A percentile compares a stretch with the other conserved stretches of the same genome.
Conservation (phyloP, 2,797 vertebrate species). For the Gobionotothen gibberifrons region DNA sequence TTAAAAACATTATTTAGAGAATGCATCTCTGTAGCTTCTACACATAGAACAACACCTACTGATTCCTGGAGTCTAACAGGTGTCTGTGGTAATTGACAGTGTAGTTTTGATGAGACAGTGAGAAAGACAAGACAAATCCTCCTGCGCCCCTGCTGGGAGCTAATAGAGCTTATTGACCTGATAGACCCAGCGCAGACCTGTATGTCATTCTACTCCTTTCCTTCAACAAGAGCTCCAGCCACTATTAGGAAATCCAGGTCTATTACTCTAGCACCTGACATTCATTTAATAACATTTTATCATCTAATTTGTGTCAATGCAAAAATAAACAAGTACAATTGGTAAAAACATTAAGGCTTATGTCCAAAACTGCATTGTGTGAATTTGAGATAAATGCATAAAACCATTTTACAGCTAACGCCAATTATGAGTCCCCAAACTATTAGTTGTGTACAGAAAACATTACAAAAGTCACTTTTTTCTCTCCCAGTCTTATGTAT, state of each 20-base stretch:
- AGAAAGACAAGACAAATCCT: conserved; percentile 59
- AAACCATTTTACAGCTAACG: conserved; percentile 4
- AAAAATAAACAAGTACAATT: not conserved
- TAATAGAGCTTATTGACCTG: conserved; percentile 62
- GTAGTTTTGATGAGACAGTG: conserved; percentile 64
- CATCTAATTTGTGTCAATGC: not conserved
- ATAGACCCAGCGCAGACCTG: conserved; percentile 19
- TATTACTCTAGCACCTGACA: not conserved
- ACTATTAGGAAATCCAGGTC: conserved; percentile 9
- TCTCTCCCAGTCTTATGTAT: not conserved
- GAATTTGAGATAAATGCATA: not conserved
- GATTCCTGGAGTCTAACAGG: conserved; percentile 1
- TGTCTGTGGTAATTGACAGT: conserved; percentile 41
- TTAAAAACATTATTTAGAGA: not conserved
- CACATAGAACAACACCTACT: not conserved
- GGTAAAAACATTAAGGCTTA: not conserved
- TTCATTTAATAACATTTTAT: not conserved
- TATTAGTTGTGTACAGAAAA: not conserved
- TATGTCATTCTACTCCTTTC: conserved; percentile 62
- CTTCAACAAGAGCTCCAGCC: conserved; percentile 44
- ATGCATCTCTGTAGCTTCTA: not conserved
- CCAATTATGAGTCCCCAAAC: not conserved
- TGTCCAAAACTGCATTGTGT: not conserved
- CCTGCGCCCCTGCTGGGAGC: conserved; percentile 39
- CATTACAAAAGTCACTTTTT: not conserved